Percentiles rank a stretch among this genome's conserved stretches.
Evolutionary conservation across 2,888 invertebrate species (phyloP).

Genomic region (Campoplex capitator): DNA sequence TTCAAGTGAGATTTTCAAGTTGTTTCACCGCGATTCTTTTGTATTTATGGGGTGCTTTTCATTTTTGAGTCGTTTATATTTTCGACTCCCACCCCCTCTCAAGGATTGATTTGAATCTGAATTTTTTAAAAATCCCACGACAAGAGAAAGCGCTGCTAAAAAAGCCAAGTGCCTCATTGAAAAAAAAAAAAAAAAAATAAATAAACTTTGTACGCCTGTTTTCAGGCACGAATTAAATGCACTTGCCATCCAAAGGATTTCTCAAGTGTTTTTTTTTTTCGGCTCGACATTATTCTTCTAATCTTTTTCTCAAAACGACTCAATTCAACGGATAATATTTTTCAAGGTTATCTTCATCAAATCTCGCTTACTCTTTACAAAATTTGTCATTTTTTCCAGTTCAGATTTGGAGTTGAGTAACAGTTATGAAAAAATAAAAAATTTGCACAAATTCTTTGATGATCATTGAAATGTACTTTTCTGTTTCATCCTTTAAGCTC

Average conservation of each 20-base stretch:
- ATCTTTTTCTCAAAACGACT: too few species aligned
- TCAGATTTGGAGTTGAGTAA: too few species aligned
- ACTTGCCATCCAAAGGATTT: background rate
- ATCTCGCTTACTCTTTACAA: too few species aligned
- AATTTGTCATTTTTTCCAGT: too few species aligned
- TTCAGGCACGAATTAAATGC: background rate
- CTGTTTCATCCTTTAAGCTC: too few species aligned
- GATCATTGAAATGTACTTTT: too few species aligned
- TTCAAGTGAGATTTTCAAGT: slow-evolving; percentile 1
- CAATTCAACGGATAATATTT: too few species aligned
- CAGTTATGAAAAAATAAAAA: too few species aligned
- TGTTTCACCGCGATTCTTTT: background rate
- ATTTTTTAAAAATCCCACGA: slow-evolving; percentile 7
- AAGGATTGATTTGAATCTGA: slow-evolving; percentile 1
- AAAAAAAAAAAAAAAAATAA: background rate
- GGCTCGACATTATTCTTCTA: too few species aligned
- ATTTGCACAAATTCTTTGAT: too few species aligned
- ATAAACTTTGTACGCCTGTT: background rate
- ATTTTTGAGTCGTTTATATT: background rate
- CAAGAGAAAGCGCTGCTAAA: background rate
- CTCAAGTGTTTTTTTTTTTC: background rate
- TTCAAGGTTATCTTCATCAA: too few species aligned
- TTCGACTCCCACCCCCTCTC: background rate
- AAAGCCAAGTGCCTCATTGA: background rate
- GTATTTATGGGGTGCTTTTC: background rate